Evolutionary conservation across 2,113 vertebrate genomes (phyloP), one percentile per base, ranked within the genome.

Genomic region (Egretta garzetta): DNA sequence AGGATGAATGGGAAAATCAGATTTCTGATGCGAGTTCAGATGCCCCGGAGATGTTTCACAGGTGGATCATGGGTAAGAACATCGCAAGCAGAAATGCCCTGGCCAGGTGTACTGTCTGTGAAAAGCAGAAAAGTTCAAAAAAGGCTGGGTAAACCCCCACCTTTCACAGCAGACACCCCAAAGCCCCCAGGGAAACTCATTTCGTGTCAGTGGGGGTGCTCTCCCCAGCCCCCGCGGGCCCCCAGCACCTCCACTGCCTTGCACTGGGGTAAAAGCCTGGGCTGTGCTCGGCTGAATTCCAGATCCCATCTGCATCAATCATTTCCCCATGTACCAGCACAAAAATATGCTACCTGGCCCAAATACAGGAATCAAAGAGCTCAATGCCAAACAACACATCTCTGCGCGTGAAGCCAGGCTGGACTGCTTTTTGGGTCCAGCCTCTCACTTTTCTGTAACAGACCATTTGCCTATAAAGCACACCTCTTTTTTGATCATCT

Each of bases 321-420:
- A 75, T 82, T 96, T 91, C 47, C 67, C 68, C 52, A 16, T 52
- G 86, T 86, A 93, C 86, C 77, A 75, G 32, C 60, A 72, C 12
- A 79, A 74, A 96, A 89, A 79, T 70, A 67, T 32, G 20, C 23
- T 95, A 30, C 55, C 94, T 94, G 94, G 93, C 92, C 77, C 80
- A 75, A 91, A 81, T 47, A 50, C 91, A 94, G 93, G 91, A 72
- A 53, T 80, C 66, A 16, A n/a, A 79, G 77, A 21, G 56, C 77
- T 92, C 56, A 41, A 19, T 47, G 83, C 96, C 95, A 96, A 92
- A 52, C 80, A 80, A 9, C 84, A 33, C 53, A 45, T 76, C 64
- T 87, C 84, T 0, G 3, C 8, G 45, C 88, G 91, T 4, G 55
- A 89, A 94, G 94, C 80, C 76, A 72, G 60, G 9, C 64, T 64